Evolutionary conservation across 2,797 vertebrate genomes (phyloP).

Genomic region (Forpus xanthops): DNA sequence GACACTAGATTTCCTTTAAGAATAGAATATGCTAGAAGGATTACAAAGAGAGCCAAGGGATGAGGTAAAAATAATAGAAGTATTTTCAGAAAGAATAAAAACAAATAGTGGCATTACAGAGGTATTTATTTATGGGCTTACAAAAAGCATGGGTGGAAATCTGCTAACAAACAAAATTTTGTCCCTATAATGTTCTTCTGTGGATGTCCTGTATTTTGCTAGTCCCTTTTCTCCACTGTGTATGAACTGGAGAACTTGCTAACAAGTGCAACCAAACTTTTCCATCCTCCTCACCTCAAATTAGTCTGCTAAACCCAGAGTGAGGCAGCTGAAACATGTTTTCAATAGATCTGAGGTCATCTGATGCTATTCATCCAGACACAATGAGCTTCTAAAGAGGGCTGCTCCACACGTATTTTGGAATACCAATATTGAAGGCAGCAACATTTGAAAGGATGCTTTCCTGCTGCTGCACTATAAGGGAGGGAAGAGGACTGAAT

Average conservation of each 20-base stretch:
- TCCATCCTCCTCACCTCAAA: constrained; percentile 12
- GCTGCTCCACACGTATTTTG: not conserved
- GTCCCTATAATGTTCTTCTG: not conserved
- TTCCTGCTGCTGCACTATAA: not conserved
- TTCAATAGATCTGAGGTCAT: not conserved
- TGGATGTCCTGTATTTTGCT: not conserved
- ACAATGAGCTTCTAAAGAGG: not conserved
- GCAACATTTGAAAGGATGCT: not conserved
- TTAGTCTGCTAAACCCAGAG: not conserved
- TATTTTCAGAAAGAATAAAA: constrained; percentile 11
- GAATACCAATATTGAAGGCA: not conserved
- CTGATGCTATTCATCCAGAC: not conserved
- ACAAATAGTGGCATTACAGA: not conserved
- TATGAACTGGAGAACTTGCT: not conserved
- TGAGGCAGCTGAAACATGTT: not conserved
- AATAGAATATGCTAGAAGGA: not conserved
- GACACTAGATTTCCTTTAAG: not conserved
- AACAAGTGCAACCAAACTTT: constrained; percentile 33
- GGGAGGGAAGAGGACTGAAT: not conserved
- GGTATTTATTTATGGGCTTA: not conserved
- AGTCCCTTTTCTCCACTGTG: not conserved
- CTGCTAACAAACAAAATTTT: constrained; percentile 14
- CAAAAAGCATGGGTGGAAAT: constrained; percentile 16
- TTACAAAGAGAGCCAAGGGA: not conserved
- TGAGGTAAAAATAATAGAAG: constrained; percentile 10